phyloP scores from a whole-genome alignment of 1,140 invertebrate genomes.

The Bombus haemorrhoidalis region DNA sequence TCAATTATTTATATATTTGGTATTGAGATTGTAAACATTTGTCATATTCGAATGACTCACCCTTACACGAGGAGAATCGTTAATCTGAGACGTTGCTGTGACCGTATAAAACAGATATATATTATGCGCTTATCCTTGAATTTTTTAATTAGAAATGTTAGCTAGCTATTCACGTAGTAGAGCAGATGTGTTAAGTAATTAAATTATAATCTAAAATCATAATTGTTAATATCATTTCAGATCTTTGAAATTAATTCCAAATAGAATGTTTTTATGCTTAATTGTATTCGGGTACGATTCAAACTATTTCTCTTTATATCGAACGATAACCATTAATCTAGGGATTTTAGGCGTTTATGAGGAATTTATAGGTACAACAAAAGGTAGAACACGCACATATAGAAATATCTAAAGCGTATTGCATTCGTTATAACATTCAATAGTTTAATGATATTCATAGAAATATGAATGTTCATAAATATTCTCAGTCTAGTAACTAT shows the following conservation, averaged over 20 bases:
- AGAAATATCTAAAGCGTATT: not conserved
- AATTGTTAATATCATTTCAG: not conserved
- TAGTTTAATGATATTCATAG: too few species aligned
- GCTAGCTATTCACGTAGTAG: not conserved
- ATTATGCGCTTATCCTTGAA: not conserved
- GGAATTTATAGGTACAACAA: too few species aligned
- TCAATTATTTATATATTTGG: not conserved
- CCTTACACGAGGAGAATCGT: too few species aligned
- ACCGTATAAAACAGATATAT: not conserved
- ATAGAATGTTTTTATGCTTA: not conserved
- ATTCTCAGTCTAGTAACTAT: too few species aligned
- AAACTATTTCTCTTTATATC: too few species aligned
- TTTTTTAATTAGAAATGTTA: not conserved
- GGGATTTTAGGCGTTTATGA: too few species aligned
- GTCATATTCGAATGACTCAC: not conserved
- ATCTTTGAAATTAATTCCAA: not conserved
- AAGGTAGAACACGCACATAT: not conserved
- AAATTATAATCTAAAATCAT: not conserved
- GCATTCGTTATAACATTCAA: too few species aligned
- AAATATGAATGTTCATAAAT: too few species aligned
- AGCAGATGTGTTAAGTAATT: too few species aligned
- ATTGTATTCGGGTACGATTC: too few species aligned
- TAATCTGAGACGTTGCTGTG: not conserved
- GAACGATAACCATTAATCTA: too few species aligned
- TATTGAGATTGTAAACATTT: not conserved